Evolutionary conservation across 2,797 vertebrate genomes (phyloP), one percentile per base, ranked within the genome.

Genomic region (Streptopelia turtur): DNA sequence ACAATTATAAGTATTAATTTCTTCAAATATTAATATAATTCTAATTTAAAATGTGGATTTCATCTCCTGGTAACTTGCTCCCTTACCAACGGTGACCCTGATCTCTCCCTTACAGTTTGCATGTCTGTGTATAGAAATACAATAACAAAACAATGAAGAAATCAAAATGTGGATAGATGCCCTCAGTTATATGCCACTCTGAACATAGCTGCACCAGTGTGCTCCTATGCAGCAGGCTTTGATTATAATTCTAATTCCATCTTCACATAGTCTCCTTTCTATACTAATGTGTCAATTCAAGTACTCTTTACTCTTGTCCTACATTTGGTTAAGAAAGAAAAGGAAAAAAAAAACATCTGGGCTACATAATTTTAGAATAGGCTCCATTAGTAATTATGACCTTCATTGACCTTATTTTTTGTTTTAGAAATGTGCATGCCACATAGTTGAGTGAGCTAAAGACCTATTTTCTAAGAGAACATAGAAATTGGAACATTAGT

Each of bases 261-360:
- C 83, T 89, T 93, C 60, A 71, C 37, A 45, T 43, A 91, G 27
- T 93, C 61, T 91, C 75, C 45, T 50, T 93, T 47, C 72, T 91
- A 60, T 66, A 93, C 94, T 95, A 94, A 94, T 84, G 35, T 96
- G 88, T 84, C 81, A 82, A 83, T 93, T 92, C 89, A 92, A 97
- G 93, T 94, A 76, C 94, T 96, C 70, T 91, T 83, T 94, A 87
- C 60, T 94, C 87, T 87, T 95, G 96, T 89, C 96, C 95, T 96
- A 95, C 81, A 97, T 96, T 95, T 94, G 75, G 83, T 85, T 84
- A 69, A 91, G 94, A 91, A 91, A 65, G 25, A 37, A 88, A 88
- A 83, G 18, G 15, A 23, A 31, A 37, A n/a, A 37, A n/a, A n/a
- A 71, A 61, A 50, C 45, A 66, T 96, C 90, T 95, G 92, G 95